phyloP scores from a whole-genome alignment of 2,888 invertebrate species.

The Xylota segnis region DNA sequence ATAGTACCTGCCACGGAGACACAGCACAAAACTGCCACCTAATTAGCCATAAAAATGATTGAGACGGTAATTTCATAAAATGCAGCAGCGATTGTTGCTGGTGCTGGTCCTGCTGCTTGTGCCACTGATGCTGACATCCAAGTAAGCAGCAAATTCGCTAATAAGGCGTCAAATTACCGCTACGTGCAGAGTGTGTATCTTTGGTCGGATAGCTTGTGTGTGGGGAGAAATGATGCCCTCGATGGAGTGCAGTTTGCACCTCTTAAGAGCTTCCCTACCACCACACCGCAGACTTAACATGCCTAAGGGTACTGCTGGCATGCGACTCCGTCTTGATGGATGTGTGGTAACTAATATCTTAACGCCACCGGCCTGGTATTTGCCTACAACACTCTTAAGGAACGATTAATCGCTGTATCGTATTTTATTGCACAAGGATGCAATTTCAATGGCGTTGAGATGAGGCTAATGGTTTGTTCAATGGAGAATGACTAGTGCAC shows the following conservation, averaged over 20 bases:
- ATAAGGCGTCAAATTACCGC: slow-evolving; percentile 55
- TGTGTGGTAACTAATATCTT: background rate
- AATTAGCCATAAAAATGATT: slow-evolving; percentile 67
- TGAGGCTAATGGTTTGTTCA: background rate
- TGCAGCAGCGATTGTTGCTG: slow-evolving; percentile 5
- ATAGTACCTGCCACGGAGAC: background rate
- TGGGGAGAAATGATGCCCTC: background rate
- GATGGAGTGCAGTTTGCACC: background rate
- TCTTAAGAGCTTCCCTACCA: background rate
- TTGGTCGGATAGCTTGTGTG: background rate
- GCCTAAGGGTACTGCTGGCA: background rate
- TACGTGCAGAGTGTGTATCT: background rate
- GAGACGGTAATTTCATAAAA: slow-evolving; percentile 39
- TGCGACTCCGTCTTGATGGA: background rate
- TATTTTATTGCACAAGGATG: slow-evolving; percentile 9
- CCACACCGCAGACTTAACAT: background rate
- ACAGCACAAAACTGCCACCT: slow-evolving; percentile 26
- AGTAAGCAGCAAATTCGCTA: slow-evolving; percentile 47
- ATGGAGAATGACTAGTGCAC: too few species aligned
- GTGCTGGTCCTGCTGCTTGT: background rate
- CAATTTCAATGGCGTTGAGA: background rate
- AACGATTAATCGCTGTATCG: slow-evolving; percentile 4
- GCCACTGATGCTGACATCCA: slow-evolving; percentile 27
- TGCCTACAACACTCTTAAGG: background rate
- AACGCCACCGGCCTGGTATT: background rate